Base-by-base conservation (phyloP, 1,140 invertebrate species). In the Bombus polaris region DNA sequence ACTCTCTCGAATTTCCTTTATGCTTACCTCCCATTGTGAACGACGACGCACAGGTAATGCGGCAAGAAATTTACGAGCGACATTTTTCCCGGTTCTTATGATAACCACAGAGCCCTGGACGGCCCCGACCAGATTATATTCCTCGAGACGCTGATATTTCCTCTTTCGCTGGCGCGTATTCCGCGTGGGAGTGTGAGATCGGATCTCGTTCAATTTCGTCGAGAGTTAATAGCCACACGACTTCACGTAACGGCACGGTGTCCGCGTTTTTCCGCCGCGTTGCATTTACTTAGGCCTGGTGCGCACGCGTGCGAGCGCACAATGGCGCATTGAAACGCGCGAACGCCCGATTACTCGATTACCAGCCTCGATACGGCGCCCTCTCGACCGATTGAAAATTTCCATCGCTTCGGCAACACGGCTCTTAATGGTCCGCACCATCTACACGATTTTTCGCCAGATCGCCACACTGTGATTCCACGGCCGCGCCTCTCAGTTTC, bases 201-300 rank as follows among this genome's bases (percentile, higher is more conserved):
- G 78, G 88, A 90, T 90, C 90, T 89, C 87, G 87, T 87, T 90
- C 89, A 91, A 90, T 90, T 90, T 90, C 77, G 81, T 89, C 81
- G 89, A 65, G 68, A 90, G 85, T 91, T 91, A 90, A 91, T 88
- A 90, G 87, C 87, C 89, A 78, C 77, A 85, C 87, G 89, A 90
- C 87, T 88, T 78, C 78, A 90, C 79, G 88, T 89, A 89, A 89
- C 88, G 88, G 88, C 76, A 59, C 72, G 87, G 80, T 81, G 79
- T 89, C 88, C 78, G 74, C 78, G 75, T 89, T 90, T 89, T 90
- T 85, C 72, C 39, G 37, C 39, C 65, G 83, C 75, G 87, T 75
- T 81, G 81, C 87, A 71, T 86, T 89, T 88, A 85, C 78, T 86
- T 68, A 35, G 62, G 37, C 75, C 22, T 44, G 32, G 32, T 28